Base-by-base conservation (phyloP, 2,888 invertebrate genomes). In the Ptilodon capucinus region DNA sequence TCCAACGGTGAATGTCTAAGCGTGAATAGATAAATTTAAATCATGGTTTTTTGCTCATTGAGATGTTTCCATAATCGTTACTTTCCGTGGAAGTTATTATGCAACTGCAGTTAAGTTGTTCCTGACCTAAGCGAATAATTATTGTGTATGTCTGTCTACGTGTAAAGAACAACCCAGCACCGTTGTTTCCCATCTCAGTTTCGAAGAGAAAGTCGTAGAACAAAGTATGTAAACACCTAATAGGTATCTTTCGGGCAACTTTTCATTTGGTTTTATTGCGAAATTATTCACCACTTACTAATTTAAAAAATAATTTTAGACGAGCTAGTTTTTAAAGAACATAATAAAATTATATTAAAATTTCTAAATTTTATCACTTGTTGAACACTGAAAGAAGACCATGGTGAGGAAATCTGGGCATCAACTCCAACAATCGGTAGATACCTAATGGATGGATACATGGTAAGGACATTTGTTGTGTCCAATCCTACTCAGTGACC, bases 151-250 rank as follows among this genome's bases (percentile, higher is more conserved):
- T 65, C 54, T 60, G 48, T 55, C 51, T 54, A 62, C 60, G 64
- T 53, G 64, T 60, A 57, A 65, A 21, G 4, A 28, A 28, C 28
- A 69, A 52, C 48, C n/a, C 16, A 42, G 44, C 61, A 70, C 61
- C 60, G 64, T 68, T 62, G 60, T 66, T 69, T 58, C 58, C 57
- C 54, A 68, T 62, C 63, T 63, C 63, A 60, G 41, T 35, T 64
- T 50, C 54, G 51, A 56, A 63, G 79, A 71, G 81, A 81, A 81
- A 81, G 81, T 72, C 59, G 53, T 55, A 54, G 51, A 67, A 66
- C 59, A 68, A 68, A 23, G 23, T 23, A 65, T 56, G 50, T 59
- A 60, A 54, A 61, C 59, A 51, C 48, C 53, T 41, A 51, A 42
- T 43, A 23, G 23, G 23, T 42, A 43, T 48, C 32, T 41, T 43